A percentile compares a stretch with the other conserved stretches of the same genome.
phyloP scores from a whole-genome alignment of 2,888 invertebrate genomes.

The Morinoia aosen region DNA sequence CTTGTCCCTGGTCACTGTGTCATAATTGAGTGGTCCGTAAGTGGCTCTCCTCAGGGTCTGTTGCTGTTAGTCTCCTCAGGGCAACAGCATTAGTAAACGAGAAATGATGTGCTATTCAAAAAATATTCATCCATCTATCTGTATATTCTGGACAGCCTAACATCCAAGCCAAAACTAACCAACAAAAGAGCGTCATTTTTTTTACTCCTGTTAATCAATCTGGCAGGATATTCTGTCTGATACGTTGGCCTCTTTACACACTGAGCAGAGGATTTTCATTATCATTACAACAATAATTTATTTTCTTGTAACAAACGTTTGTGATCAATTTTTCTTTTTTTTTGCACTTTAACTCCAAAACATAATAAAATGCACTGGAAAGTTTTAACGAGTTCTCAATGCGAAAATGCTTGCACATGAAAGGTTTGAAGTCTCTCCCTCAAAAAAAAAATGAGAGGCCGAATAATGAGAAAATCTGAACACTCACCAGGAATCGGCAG shows the following conservation, averaged over 20 bases:
- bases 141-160: too few species aligned
- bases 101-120: too few species aligned
- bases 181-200: neutral
- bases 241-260: neutral
- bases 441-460: neutral
- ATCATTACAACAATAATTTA: neutral
- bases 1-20: neutral
- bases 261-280: neutral
- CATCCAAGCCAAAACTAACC: neutral
- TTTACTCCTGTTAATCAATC: neutral
- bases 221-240: neutral
- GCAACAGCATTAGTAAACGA: too few species aligned
- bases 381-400: neutral
- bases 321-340: neutral
- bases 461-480: slow-evolving; percentile 5
- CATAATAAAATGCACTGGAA: neutral
- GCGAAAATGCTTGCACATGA: neutral
- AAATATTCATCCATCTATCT: too few species aligned
- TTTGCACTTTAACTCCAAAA: neutral
- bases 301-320: neutral
- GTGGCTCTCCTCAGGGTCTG: neutral
- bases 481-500: neutral
- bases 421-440: neutral
- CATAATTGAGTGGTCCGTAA: neutral
- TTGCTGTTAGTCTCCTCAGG: too few species aligned